Conservation (phyloP, 1,140 invertebrate species). For the Aphaenogaster ashmeadi region DNA sequence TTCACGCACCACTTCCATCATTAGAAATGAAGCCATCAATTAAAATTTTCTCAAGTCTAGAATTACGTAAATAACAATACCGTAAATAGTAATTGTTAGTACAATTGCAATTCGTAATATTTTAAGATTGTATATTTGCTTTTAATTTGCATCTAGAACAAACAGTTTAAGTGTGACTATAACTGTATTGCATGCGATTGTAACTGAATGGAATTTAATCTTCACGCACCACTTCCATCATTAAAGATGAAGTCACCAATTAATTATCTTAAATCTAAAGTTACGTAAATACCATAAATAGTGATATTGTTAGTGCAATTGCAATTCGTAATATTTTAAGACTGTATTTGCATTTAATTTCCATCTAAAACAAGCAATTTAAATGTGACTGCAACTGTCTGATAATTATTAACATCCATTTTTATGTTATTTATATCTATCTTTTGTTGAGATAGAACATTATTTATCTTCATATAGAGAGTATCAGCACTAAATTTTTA, state of each 20-base stretch:
- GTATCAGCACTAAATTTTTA: background rate
- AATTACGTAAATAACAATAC: conserved; percentile 1
- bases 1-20: conserved; percentile 25
- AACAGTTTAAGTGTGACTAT: background rate
- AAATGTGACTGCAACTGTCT: background rate
- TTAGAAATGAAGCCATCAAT: background rate
- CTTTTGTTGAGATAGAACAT: background rate
- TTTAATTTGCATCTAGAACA: background rate
- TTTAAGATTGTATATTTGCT: background rate
- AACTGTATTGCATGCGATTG: background rate
- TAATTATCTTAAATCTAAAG: background rate
- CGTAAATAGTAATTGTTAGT: too few relatives aligned
- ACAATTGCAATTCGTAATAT: background rate
- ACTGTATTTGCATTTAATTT: background rate
- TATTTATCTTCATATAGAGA: background rate
- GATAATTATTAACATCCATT: background rate
- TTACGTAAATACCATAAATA: background rate
- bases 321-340: background rate
- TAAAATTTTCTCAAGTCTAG: background rate
- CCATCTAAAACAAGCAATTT: background rate
- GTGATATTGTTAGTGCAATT: background rate
- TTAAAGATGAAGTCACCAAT: background rate
- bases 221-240: conserved; percentile 25
- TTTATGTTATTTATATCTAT: background rate
- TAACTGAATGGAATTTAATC: conserved; percentile 3